Base-by-base conservation (phyloP, 2,888 invertebrate species). In the Hemaris fuciformis region DNA sequence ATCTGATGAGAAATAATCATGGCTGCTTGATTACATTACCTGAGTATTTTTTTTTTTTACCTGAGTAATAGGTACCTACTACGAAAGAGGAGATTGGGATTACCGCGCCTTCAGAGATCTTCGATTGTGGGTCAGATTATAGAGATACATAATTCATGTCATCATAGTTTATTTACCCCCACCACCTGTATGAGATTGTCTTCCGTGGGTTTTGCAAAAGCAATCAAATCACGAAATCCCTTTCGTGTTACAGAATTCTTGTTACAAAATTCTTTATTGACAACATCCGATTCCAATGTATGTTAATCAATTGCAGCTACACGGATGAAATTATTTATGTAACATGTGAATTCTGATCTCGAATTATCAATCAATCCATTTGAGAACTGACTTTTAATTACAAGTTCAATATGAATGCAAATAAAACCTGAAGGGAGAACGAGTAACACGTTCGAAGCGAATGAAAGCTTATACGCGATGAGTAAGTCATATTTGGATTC, bases 121-220 rank as follows among this genome's bases (percentile, higher is more conserved):
- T n/a, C n/a, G n/a, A n/a, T n/a, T n/a, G n/a, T 62, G 34, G 27
- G 42, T 58, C 46, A 43, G 53, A 27, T 53, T 53, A 53, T 53
- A 15, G 18, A 18, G 27, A 31, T 31, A 53, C 25, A 53, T 53
- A 53, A 10, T 48, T 48, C 25, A 15, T 27, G 25, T 48, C 10
- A 31, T n/a, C 13, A 15, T 18, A 31, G 18, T 18, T 25, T 31
- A 20, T 8, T 53, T 18, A 53, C 18, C 18, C 27, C 15, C 18
- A 25, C 7, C n/a, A 48, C 25, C 25, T 48, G 25, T 48, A 48
- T 31, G 8, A 31, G 27, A 53, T 31, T 46, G 18, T 53, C 3
- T 18, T 31, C 8, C 38, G 3, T 2, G 22, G 45, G 23, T n/a
- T n/a, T 3, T 10, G 10, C 18, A 31, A 53, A 53, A 53, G 27